Base-by-base conservation (phyloP, 2,888 invertebrate species). In the Smittia aterrima region DNA sequence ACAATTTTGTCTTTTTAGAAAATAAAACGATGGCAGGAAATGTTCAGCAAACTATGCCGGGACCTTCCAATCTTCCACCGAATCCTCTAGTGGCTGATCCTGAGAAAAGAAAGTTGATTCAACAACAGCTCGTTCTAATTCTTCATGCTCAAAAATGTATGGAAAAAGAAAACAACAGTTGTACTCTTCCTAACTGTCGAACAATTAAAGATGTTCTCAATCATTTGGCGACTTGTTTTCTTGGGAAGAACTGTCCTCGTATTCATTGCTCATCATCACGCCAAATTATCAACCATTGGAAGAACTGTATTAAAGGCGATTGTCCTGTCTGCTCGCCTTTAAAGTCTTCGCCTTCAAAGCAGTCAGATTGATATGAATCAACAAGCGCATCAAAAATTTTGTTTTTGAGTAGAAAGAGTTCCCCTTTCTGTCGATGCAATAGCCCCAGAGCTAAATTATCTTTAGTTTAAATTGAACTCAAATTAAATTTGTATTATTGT, bases 71-170 rank as follows among this genome's bases (percentile, higher is more conserved):
- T 40, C 18, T 58, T 18, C 58, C 70, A n/a, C 79, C 79, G n/a
- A 79, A 76, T 75, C 74, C 76, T 58, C 74, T 76, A 18, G 88
- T 89, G 77, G 91, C 93, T 76, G 98, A 97, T 85, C 96, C 98
- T 11, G 98, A 99, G 83, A 98, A 99, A 81, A 88, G 98, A 75
- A 98, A 97, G 82, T 88, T 99, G 62, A 99, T 99, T 77, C 99
- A 99, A 81, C 98, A 99, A 81, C 99, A 99, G 80, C 85, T 99
- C 73, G 97, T 99, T 77, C 85, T 99, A 66, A 85, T 99, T 75
- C 86, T 99, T 66, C 99, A 99, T 84, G 99, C 99, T 76, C 98
- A 99, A 85, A 98, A 98, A 84, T 99, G 99, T 84, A 97, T 98
- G 85, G 87, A 96, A 68, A 87, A 98, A 58, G 98, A 99, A 84